These are phyloP conservation scores for Sesamia nonagrioides DNA, from an alignment of 1,140 invertebrate species.

Conservation along the genomic window DNA sequence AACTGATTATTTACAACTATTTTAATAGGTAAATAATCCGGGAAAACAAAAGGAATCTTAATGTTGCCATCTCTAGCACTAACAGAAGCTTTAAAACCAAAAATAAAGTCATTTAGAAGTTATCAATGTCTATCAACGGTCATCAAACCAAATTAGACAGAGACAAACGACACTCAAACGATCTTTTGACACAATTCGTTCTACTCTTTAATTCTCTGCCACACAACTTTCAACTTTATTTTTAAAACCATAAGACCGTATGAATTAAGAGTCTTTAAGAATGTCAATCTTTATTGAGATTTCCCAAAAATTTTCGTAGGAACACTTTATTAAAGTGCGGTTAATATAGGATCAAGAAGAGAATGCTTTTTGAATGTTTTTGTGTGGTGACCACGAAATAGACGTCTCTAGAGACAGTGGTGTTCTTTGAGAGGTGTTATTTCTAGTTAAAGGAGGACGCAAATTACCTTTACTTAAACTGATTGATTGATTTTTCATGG, in stretches of 20 bases:
- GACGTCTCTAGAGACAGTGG: not conserved
- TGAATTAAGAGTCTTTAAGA: constrained; percentile 16
- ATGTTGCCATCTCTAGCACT: constrained; percentile 26
- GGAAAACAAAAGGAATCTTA: constrained; percentile 34
- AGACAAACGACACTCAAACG: constrained; percentile 55
- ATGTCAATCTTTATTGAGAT: constrained; percentile 45
- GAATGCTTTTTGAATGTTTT: constrained; percentile 23
- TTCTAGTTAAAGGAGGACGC: no score
- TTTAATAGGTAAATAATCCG: constrained; percentile 18
- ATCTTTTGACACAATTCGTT: constrained; percentile 67
- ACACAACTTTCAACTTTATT: constrained; percentile 2
- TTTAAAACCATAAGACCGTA: not conserved
- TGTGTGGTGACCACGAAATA: constrained; percentile 29
- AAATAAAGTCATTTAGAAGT: constrained; percentile 55
- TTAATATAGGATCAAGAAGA: constrained; percentile 35
- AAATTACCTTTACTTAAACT: no score
- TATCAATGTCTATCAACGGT: constrained; percentile 59
- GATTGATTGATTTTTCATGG: no score
- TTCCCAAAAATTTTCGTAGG: constrained; percentile 32
- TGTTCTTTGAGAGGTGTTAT: no score
- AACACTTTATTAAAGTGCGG: constrained; percentile 42
- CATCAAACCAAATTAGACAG: constrained; percentile 60
- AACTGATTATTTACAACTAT: constrained; percentile 1
- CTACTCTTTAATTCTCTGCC: constrained; percentile 23
- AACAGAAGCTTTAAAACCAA: constrained; percentile 43